A percentile compares a stretch with the other conserved stretches of the same genome.
Evolutionary conservation across 2,797 vertebrate species (phyloP).

Genomic region (Pelodytes ibericus): DNA sequence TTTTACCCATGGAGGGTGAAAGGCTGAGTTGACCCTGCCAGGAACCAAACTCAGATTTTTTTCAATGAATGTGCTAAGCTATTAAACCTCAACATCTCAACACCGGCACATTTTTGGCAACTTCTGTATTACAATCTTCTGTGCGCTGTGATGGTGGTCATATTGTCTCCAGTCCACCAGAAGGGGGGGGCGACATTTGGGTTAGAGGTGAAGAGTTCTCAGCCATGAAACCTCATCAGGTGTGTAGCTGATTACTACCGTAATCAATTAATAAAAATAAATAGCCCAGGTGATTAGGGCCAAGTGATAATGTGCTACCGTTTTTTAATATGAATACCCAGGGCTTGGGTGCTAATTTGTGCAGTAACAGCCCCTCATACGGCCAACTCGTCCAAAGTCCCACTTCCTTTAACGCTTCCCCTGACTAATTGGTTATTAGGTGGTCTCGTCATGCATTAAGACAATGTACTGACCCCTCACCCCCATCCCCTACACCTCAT

Average conservation of each 20-base stretch:
- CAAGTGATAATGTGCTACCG: conserved; percentile 41
- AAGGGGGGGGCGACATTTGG: too few relatives aligned
- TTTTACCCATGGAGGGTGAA: too few relatives aligned
- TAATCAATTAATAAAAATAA: conserved; percentile 21
- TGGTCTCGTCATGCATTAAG: conserved; percentile 20
- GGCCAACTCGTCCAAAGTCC: background rate
- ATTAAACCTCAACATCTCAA: too few relatives aligned
- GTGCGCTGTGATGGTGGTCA: too few relatives aligned
- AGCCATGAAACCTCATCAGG: background rate
- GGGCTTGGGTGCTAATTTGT: conserved; percentile 21
- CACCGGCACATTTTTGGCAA: too few relatives aligned
- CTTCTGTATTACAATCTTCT: too few relatives aligned
- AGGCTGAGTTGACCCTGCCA: too few relatives aligned
- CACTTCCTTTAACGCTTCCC: background rate
- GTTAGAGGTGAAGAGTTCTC: too few relatives aligned
- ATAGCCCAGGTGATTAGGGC: conserved; percentile 19
- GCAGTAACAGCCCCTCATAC: background rate
- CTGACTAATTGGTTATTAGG: conserved; percentile 34
- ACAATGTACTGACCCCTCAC: conserved; percentile 10
- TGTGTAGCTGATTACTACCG: background rate
- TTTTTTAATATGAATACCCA: background rate
- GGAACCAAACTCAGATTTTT: too few relatives aligned
- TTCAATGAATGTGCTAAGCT: too few relatives aligned
- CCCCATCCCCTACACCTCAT: conserved; percentile 7
- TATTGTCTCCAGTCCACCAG: too few relatives aligned